Percentiles rank a stretch among this genome's conserved stretches.
phyloP scores from a whole-genome alignment of 37 sponge, comb jelly and placozoan species.

The Oopsacas minuta region DNA sequence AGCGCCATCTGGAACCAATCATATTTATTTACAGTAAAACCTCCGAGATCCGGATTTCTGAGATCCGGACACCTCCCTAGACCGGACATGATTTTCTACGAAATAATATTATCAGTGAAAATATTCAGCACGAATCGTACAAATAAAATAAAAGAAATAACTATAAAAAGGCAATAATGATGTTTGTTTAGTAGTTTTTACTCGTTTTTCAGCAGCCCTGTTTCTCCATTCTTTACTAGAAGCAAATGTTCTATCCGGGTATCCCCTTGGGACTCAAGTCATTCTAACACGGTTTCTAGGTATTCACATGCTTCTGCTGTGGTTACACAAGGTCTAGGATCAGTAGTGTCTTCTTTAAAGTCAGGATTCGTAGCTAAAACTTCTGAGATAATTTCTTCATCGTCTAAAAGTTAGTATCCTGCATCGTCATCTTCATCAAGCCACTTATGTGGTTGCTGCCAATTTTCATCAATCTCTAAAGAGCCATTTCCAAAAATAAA shows the following conservation, averaged over 20 bases:
- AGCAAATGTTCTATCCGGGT: too few species aligned
- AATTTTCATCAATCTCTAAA: not conserved
- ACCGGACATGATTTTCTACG: too few species aligned
- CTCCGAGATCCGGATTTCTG: too few species aligned
- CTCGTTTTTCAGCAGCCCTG: not conserved
- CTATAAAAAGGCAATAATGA: not conserved
- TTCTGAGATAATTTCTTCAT: constrained; percentile 28
- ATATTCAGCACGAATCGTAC: too few species aligned
- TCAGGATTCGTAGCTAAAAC: too few species aligned
- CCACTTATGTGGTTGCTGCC: not conserved
- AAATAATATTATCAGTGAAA: too few species aligned
- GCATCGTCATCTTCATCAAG: constrained; percentile 16
- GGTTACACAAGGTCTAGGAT: not conserved
- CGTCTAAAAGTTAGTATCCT: constrained; percentile 20
- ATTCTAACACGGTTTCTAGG: constrained; percentile 24
- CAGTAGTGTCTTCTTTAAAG: not conserved
- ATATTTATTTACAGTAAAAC: too few species aligned
- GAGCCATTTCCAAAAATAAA: not conserved
- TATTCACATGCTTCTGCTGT: constrained; percentile 18
- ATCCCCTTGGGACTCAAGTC: too few species aligned
- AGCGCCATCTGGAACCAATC: too few species aligned
- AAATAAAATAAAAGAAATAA: too few species aligned
- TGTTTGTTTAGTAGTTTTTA: not conserved
- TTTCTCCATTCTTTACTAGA: too few species aligned
- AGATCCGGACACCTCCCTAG: too few species aligned